phyloP scores from a whole-genome alignment of 2,113 vertebrate species.

The Rattus rattus region DNA sequence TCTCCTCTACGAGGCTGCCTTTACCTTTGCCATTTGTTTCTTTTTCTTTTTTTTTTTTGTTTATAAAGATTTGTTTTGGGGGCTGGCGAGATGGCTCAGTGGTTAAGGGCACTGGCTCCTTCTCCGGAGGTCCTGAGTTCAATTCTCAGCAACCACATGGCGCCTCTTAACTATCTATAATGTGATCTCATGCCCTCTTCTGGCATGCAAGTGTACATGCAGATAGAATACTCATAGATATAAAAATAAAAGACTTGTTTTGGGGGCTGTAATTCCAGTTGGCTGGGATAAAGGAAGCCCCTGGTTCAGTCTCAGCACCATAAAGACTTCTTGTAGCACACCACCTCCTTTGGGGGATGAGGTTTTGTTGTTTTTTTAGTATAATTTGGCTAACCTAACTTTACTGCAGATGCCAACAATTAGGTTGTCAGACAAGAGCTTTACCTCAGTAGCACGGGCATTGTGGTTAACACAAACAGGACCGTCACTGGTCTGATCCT shows the following conservation, averaged over 20 bases:
- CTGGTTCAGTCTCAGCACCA: background rate
- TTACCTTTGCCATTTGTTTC: background rate
- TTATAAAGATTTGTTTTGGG: background rate
- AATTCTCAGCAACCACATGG: too few species aligned
- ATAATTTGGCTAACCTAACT: background rate
- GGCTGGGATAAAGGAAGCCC: background rate
- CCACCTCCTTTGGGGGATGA: background rate
- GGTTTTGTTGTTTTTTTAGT: background rate
- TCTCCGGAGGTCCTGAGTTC: too few species aligned
- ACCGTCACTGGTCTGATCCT: background rate
- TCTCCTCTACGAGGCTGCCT: background rate
- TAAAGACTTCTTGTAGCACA: background rate
- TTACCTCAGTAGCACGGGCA: background rate
- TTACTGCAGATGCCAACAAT: background rate
- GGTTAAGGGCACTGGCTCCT: too few species aligned
- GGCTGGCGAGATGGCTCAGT: too few species aligned
- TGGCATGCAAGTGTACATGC: too few species aligned
- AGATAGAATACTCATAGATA: too few species aligned
- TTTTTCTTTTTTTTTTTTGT: background rate
- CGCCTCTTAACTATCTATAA: too few species aligned
- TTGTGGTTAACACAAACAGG: background rate
- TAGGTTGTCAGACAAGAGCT: background rate
- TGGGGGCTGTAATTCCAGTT: background rate
- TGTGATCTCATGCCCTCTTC: too few species aligned
- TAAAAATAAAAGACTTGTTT: too few species aligned